Conservation (phyloP, 2,888 invertebrate species). For the Dorcus parallelipipedus region DNA sequence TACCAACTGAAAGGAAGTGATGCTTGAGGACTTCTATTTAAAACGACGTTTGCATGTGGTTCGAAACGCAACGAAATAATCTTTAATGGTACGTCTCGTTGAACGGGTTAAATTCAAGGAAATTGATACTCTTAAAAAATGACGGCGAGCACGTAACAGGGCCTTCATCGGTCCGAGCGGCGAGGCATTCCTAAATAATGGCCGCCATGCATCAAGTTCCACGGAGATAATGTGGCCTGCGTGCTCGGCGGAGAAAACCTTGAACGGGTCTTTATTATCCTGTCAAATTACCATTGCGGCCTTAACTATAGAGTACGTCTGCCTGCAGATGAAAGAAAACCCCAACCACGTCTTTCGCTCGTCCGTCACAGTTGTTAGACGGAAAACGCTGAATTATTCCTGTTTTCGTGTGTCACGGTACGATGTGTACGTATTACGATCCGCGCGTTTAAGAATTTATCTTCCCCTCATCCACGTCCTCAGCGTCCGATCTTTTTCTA, state of each 20-base stretch:
- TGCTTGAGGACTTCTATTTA: too few relatives aligned
- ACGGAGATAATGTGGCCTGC: constrained; percentile 41
- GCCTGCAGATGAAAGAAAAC: constrained; percentile 29
- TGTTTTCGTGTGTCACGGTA: constrained; percentile 26
- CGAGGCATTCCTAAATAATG: constrained; percentile 43
- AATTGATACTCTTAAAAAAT: too few relatives aligned
- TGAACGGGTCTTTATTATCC: constrained; percentile 44
- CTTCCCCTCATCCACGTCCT: constrained; percentile 2
- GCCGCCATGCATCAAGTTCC: constrained; percentile 37
- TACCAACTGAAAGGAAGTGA: too few relatives aligned
- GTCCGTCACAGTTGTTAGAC: constrained; percentile 28
- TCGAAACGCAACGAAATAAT: constrained; percentile 4
- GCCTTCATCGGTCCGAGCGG: constrained; percentile 1
- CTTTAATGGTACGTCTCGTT: neutral
- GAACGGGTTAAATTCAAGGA: neutral
- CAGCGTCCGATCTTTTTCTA: constrained; percentile 5
- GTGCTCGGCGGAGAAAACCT: constrained; percentile 41
- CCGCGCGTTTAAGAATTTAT: constrained; percentile 18
- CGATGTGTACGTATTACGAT: constrained; percentile 19
- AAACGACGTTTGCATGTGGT: neutral
- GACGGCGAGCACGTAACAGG: too few relatives aligned
- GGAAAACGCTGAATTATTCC: constrained; percentile 30
- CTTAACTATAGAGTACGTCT: constrained; percentile 28
- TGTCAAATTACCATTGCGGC: constrained; percentile 44
- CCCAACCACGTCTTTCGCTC: constrained; percentile 27